Evolutionary conservation across 2,888 invertebrate species (phyloP).

Genomic region (Agrenia bidenticulata): DNA sequence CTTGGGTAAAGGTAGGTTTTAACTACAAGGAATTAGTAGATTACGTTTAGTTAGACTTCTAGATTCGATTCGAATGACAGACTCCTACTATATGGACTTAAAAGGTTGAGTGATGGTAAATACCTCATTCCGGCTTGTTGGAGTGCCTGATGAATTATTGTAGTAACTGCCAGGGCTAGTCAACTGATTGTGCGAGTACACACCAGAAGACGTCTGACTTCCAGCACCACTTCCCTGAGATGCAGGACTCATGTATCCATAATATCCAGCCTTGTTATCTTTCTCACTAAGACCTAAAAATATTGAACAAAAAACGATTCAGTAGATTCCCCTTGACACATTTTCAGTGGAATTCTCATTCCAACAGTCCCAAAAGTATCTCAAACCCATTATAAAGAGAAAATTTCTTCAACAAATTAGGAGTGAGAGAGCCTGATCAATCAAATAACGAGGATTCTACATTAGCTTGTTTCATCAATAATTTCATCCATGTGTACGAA

Average conservation of each 20-base stretch:
- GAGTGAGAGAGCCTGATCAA: no score
- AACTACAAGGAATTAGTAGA: slow-evolving; percentile 29
- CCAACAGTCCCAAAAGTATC: no score
- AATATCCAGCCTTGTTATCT: slow-evolving; percentile 28
- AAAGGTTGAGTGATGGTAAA: not conserved
- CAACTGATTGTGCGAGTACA: slow-evolving; percentile 4
- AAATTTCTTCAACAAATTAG: no score
- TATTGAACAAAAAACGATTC: not conserved
- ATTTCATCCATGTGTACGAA: no score
- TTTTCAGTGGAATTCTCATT: no score
- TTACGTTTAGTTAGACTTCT: slow-evolving; percentile 6
- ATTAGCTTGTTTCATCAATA: no score
- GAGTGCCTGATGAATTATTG: slow-evolving; percentile 16
- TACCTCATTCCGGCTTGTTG: slow-evolving; percentile 38
- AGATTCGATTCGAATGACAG: no score
- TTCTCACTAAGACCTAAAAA: slow-evolving; percentile 30
- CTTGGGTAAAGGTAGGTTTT: not conserved
- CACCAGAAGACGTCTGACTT: no score
- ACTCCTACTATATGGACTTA: not conserved
- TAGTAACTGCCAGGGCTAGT: slow-evolving; percentile 12
- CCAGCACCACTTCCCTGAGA: slow-evolving; percentile 18
- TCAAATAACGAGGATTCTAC: no score
- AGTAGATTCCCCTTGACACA: no score
- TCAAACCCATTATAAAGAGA: no score
- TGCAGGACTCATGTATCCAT: slow-evolving; percentile 28